Base-by-base conservation (phyloP, 1,140 invertebrate genomes). In the Steinernema khuongi region DNA sequence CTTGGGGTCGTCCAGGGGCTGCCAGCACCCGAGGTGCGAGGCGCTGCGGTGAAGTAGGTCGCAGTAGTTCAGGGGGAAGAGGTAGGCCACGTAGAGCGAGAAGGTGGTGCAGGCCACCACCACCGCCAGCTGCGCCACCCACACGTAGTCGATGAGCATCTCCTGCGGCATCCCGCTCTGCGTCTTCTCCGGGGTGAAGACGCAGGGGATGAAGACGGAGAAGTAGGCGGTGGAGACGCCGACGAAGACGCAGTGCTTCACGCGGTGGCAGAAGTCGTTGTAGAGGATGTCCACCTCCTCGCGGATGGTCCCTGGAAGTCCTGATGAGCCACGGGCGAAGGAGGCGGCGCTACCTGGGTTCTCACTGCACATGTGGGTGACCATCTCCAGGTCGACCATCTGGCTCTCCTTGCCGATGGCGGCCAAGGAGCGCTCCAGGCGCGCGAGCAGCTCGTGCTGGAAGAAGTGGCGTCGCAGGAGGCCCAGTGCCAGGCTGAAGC, bases 201-300 rank as follows among this genome's bases (percentile, higher is more conserved):
- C 91, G 81, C 93, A 91, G 0, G 94, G 94, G 28, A 96, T 90
- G 84, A 96, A 91, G 72, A 91, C 91, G 78, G 92, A 90, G 86
- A 96, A 94, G 85, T 96, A 97, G 0, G 93, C 92, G 80, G 91
- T 93, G 0, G 93, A 86, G 44, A 94, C 89, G 0, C 93, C 93
- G 81, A 92, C 93, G 83, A 94, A 96, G 1, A 97, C 87, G 69
- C 94, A 91, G 84, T 92, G 91, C 86, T 94, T 94, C 78, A 96
- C 89, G 67, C 94, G 87, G 60, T 89, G 88, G 84, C 96, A 95
- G 80, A 96, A 96, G 85, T 96, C 94, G 26, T 89, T 89, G 78
- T 91, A 90, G 2, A 97, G 83, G 19, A 89, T 88, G 73, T 93
- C 92, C 28, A 94, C 92, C 87, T 97, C 94, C 22, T 91, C 89